Conservation (phyloP, 2,888 invertebrate species). For the Epinotia nisella region DNA sequence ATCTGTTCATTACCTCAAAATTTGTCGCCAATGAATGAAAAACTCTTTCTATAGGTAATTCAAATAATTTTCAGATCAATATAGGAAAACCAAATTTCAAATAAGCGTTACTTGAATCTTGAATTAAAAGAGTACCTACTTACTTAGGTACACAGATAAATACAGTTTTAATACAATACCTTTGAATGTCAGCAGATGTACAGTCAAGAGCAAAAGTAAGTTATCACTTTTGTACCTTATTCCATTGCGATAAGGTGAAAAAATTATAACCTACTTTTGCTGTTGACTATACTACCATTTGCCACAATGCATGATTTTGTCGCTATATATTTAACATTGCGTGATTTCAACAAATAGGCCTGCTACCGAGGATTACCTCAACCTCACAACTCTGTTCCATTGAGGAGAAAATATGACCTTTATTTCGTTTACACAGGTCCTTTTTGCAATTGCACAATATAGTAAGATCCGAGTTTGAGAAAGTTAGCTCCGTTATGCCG, state of each 20-base stretch:
- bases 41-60: not conserved
- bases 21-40: not conserved
- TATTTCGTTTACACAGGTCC: not conserved
- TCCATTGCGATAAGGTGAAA: too few relatives aligned
- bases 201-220: too few relatives aligned
- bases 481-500: constrained; percentile 49
- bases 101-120: not conserved
- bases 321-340: constrained; percentile 57
- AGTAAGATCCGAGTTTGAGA: constrained; percentile 4
- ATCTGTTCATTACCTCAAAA: not conserved
- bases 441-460: not conserved
- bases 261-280: too few relatives aligned
- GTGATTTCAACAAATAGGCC: constrained; percentile 66
- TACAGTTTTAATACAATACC: constrained; percentile 28
- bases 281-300: constrained; percentile 17
- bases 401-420: not conserved
- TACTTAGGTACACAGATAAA: not conserved
- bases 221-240: too few relatives aligned
- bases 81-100: not conserved
- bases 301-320: constrained; percentile 49
- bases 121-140: not conserved
- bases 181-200: constrained; percentile 23
- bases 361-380: constrained; percentile 28
- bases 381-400: not conserved
- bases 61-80: not conserved